These are phyloP conservation scores for Andrena trimmerana DNA, from an alignment of 2,888 invertebrate genomes.

Conservation along the genomic window DNA sequence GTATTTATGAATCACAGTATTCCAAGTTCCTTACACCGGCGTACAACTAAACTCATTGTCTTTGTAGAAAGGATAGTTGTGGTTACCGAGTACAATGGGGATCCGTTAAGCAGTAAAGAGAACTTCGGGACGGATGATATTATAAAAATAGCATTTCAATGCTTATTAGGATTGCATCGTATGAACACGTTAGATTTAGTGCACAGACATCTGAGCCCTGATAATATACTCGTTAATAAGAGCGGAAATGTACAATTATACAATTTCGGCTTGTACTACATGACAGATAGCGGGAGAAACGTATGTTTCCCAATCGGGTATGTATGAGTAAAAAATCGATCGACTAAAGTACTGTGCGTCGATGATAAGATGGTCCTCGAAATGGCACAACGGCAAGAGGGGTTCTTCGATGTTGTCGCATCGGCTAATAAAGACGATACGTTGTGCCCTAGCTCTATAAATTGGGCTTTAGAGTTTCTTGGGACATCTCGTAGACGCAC, in stretches of 20 bases:
- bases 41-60: constrained; percentile 38
- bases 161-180: constrained; percentile 90
- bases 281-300: constrained; percentile 94
- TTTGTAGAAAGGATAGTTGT: constrained; percentile 92
- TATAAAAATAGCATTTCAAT: constrained; percentile 90
- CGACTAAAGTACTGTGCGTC: no score
- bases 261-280: constrained; percentile 96
- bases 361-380: no score
- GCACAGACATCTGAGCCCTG: constrained; percentile 92
- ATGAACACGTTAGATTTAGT: constrained; percentile 91
- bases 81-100: constrained; percentile 92
- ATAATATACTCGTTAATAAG: constrained; percentile 92
- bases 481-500: no score
- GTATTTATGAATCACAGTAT: neutral
- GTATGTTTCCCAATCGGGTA: constrained; percentile 96
- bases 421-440: no score
- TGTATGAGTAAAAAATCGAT: constrained; percentile 79
- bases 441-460: no score
- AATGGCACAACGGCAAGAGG: no score
- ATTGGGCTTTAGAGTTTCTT: no score
- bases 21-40: constrained; percentile 8
- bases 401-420: no score
- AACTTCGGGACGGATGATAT: constrained; percentile 86
- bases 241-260: constrained; percentile 93
- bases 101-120: constrained; percentile 87